These are phyloP conservation scores for Nyleta sp. DNA, from an alignment of 2,888 invertebrate species.

Conservation along the genomic window DNA sequence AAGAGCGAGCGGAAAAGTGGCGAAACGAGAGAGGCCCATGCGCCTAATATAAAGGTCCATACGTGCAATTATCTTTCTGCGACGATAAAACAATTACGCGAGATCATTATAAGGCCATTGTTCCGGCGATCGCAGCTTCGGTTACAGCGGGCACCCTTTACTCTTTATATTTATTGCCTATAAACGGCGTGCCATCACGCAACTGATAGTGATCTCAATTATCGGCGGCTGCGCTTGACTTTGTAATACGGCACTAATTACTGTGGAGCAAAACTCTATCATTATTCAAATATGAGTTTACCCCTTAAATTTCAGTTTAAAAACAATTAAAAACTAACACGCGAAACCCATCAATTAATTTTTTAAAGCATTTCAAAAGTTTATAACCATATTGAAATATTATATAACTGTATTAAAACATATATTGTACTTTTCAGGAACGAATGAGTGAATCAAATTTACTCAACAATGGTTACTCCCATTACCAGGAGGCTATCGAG, in stretches of 20 bases:
- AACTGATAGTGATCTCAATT: conserved; percentile 62
- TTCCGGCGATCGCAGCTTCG: conserved; percentile 49
- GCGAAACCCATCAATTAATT: conserved; percentile 2
- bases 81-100: conserved; percentile 69
- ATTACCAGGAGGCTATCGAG: no score
- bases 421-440: no score
- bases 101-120: conserved; percentile 65
- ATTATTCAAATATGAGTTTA: conserved; percentile 40
- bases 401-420: no score
- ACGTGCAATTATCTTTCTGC: conserved; percentile 59
- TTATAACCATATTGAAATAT: no score
- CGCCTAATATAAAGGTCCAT: conserved; percentile 24
- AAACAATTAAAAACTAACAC: conserved; percentile 29
- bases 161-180: conserved; percentile 63
- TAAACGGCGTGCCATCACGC: conserved; percentile 53
- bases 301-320: conserved; percentile 18
- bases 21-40: conserved; percentile 7
- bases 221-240: conserved; percentile 56
- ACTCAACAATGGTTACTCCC: no score
- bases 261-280: conserved; percentile 36
- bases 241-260: conserved; percentile 52
- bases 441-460: no score
- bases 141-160: conserved; percentile 59
- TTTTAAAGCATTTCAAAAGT: no score
- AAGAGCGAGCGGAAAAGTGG: conserved; percentile 27